Evolutionary conservation across 92 coral and sea anemone genomes (phyloP).

Genomic region (Desmophyllum pertusum): DNA sequence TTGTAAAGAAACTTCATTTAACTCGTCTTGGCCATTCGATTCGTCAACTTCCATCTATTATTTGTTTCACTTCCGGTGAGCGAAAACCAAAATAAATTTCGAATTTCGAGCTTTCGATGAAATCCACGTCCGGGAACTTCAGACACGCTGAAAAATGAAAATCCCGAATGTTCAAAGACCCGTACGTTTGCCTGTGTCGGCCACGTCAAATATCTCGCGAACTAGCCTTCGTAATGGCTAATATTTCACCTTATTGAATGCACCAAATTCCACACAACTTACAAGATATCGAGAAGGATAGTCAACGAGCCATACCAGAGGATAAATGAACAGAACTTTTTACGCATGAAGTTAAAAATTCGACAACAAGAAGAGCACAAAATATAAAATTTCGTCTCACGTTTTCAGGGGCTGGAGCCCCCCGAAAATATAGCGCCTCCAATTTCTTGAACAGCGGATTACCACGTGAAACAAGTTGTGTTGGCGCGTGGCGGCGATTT

Average conservation of each 20-base stretch:
- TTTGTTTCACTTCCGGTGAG: constrained; percentile 54
- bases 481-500: too few relatives aligned
- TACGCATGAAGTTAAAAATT: neutral
- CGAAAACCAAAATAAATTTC: constrained; percentile 63
- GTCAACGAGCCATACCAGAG: neutral
- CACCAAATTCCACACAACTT: neutral
- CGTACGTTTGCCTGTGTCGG: constrained; percentile 72
- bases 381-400: constrained; percentile 6
- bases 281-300: neutral
- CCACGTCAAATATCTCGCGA: neutral
- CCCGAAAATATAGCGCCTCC: constrained; percentile 42
- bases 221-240: neutral
- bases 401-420: constrained; percentile 55
- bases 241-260: neutral
- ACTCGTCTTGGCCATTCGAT: constrained; percentile 41
- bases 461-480: too few relatives aligned
- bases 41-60: constrained; percentile 49
- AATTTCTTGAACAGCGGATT: constrained; percentile 17
- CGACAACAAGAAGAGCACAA: neutral
- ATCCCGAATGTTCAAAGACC: constrained; percentile 99
- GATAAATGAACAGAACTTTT: too few relatives aligned
- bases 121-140: constrained; percentile 98
- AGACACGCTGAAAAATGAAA: constrained; percentile 57
- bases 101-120: constrained; percentile 84
- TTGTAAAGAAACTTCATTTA: constrained; percentile 39